These are phyloP conservation scores for Perizoma affinitatum DNA, from an alignment of 2,888 invertebrate genomes.

Conservation along the genomic window DNA sequence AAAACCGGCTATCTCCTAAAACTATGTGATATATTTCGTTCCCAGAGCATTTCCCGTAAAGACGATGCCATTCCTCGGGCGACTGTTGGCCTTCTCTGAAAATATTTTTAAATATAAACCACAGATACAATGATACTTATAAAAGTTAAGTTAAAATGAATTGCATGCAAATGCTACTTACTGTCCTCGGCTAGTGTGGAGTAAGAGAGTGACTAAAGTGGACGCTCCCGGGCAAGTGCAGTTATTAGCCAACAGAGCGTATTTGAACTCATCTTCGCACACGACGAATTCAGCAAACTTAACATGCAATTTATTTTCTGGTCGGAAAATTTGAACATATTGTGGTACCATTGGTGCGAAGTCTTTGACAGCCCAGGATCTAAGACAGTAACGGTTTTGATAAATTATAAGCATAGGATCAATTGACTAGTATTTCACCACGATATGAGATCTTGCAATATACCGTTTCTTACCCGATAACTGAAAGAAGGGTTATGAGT, in stretches of 20 bases:
- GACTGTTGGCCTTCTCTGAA: slow-evolving; percentile 96
- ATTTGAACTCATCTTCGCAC: slow-evolving; percentile 99
- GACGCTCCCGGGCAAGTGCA: slow-evolving; percentile 99
- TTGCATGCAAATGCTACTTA: slow-evolving; percentile 83
- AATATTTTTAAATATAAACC: slow-evolving; percentile 12
- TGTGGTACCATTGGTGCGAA: slow-evolving; percentile 98
- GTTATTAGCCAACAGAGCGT: slow-evolving; percentile 98
- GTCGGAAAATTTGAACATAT: slow-evolving; percentile 99
- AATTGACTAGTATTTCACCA: too few species aligned
- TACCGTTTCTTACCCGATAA: too few species aligned
- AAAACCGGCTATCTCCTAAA: slow-evolving; percentile 97
- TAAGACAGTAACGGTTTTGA: slow-evolving; percentile 43
- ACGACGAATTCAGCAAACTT: slow-evolving; percentile 99
- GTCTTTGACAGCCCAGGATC: slow-evolving; percentile 99
- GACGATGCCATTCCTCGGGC: slow-evolving; percentile 98
- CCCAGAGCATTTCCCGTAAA: slow-evolving; percentile 99
- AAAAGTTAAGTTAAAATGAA: slow-evolving; percentile 5
- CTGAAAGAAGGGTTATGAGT: too few species aligned
- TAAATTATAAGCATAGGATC: neutral
- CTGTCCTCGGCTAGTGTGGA: slow-evolving; percentile 99
- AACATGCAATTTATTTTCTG: slow-evolving; percentile 99
- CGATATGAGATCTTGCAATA: too few species aligned
- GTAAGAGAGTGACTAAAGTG: slow-evolving; percentile 95
- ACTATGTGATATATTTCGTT: slow-evolving; percentile 99
- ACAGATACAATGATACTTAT: neutral